Evolutionary conservation across 2,113 vertebrate species (phyloP).

Genomic region (Hyla sarda): DNA sequence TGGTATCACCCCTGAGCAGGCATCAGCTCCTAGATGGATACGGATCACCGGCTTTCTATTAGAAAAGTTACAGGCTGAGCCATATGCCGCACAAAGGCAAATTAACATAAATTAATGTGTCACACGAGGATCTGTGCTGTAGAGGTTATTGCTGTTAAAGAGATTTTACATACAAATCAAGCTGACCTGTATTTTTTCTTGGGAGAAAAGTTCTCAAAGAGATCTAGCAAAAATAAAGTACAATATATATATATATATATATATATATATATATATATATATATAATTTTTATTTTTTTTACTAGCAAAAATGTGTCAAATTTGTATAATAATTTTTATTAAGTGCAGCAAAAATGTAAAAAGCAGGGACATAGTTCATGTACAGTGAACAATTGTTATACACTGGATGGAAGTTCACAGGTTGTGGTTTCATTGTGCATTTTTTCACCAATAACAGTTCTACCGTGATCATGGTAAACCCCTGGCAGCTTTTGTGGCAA

Average conservation of each 20-base stretch:
- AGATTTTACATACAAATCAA: not conserved
- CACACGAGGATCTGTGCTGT: constrained; percentile 71
- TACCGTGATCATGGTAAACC: no score
- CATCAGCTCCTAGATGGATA: constrained; percentile 80
- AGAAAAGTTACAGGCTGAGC: constrained; percentile 84
- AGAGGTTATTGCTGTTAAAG: not conserved
- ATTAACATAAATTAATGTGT: constrained; percentile 87
- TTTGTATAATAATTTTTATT: no score
- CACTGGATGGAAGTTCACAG: no score
- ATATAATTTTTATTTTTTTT: no score
- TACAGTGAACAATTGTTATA: no score
- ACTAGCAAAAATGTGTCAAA: no score
- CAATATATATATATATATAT: not conserved
- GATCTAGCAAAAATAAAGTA: not conserved
- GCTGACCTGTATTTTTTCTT: not conserved
- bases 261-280: no score
- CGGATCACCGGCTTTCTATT: constrained; percentile 98
- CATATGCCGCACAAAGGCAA: constrained; percentile 69
- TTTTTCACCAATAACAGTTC: no score
- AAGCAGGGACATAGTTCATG: no score
- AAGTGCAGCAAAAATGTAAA: no score
- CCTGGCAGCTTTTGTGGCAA: no score
- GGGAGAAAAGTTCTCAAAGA: not conserved
- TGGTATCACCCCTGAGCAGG: constrained; percentile 89
- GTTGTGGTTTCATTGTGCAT: no score